Percentiles rank a stretch among this genome's conserved stretches.
Conservation (phyloP, 2,888 invertebrate species). For the Abscondita cerata region DNA sequence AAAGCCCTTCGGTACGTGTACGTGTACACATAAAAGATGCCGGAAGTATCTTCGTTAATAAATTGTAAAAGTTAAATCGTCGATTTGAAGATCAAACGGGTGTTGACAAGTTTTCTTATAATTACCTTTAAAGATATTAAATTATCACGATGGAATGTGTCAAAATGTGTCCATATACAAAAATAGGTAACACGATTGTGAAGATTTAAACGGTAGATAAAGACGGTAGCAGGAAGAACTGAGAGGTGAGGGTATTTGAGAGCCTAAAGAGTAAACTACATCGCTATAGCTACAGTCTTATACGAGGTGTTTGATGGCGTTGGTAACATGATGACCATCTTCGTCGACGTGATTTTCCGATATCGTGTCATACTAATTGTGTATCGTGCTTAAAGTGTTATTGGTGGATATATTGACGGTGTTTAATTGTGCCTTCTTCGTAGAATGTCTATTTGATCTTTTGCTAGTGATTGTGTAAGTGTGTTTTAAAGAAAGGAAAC, state of each 20-base stretch:
- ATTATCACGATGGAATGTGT: slow-evolving; percentile 28
- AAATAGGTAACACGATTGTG: slow-evolving; percentile 32
- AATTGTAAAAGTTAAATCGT: too few species aligned
- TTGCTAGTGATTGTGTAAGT: slow-evolving; percentile 6
- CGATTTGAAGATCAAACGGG: neutral
- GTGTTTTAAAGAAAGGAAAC: slow-evolving; percentile 23
- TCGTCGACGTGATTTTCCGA: slow-evolving; percentile 16
- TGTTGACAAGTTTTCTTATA: neutral
- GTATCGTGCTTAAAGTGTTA: slow-evolving; percentile 19
- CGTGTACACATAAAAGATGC: too few species aligned
- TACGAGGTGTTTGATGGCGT: slow-evolving; percentile 43
- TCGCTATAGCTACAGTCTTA: slow-evolving; percentile 46
- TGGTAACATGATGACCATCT: slow-evolving; percentile 27
- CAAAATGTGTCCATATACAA: slow-evolving; percentile 24
- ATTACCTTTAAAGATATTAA: slow-evolving; percentile 17
- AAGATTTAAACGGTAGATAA: slow-evolving; percentile 50
- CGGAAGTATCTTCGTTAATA: too few species aligned
- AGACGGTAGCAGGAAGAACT: slow-evolving; percentile 47
- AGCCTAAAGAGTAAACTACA: slow-evolving; percentile 44
- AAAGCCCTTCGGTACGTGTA: too few species aligned
- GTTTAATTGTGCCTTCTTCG: neutral
- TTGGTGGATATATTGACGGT: slow-evolving; percentile 1
- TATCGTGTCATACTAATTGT: slow-evolving; percentile 21
- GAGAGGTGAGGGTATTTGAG: slow-evolving; percentile 41
- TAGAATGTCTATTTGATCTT: too few species aligned